Evolutionary conservation across 2,113 vertebrate genomes (phyloP), one percentile per base, ranked within the genome.

Genomic region (Andinoacara biseriatus): DNA sequence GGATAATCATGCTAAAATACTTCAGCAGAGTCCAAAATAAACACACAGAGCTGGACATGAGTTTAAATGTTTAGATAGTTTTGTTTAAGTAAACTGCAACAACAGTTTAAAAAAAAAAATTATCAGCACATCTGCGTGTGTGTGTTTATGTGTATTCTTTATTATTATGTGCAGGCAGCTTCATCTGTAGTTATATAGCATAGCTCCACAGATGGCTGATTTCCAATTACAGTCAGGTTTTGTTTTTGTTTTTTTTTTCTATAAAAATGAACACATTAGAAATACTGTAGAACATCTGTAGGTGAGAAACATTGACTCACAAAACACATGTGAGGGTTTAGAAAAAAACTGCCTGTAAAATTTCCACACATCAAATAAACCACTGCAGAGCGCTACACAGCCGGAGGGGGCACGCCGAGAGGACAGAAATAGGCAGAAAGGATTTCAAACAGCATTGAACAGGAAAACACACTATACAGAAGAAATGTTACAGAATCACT

Each of bases 331-430:
- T 72, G 46, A 40, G 56, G 54, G 22, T 43, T 29, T 24, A 74
- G 67, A 33, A 38, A 61, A 60, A 49, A 52, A 22, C 57, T 38
- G 20, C 5, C 33, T 76, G 35, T 63, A 46, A 17, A 33, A 22
- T 63, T 52, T n/a, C 11, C 56, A 82, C 52, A 76, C 81, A 76
- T 83, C 74, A 83, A 83, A 83, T 29, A 83, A 83, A 83, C 74
- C 81, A 83, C 80, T 82, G 59, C 69, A 62, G 22, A 49, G 33
- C 49, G 11, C 33, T 43, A 26, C 33, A 58, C 22, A 10, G 59
- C 29, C 52, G 6, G 5, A 72, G 46, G 18, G 13, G 5, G 11
- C 43, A 46, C 11, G 7, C 40, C 18, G 3, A 0, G 9, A 49
- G 10, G 26, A 31, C 67, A 54, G 17, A 52, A 72, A 52, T 54